Percentiles rank a stretch among this genome's conserved stretches.
Evolutionary conservation across 2,888 invertebrate species (phyloP).

Genomic region (Eutolmus rufibarbis): DNA sequence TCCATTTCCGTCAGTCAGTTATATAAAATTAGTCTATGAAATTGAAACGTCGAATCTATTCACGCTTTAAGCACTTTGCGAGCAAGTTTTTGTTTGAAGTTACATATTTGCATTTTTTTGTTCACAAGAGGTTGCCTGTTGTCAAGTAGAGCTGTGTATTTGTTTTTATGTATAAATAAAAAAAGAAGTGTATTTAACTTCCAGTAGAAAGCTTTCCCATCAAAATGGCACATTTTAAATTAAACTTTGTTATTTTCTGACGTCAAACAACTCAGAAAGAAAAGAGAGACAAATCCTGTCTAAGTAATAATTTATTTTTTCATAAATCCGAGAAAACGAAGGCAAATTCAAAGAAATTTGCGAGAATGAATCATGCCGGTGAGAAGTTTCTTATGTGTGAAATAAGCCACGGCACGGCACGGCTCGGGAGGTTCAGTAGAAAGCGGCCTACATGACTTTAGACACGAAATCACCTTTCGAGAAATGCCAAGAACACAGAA

Average conservation of each 20-base stretch:
- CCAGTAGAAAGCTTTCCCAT: background rate
- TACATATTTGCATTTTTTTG: background rate
- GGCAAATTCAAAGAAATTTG: background rate
- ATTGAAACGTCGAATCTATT: background rate
- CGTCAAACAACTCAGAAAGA: background rate
- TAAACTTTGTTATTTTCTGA: background rate
- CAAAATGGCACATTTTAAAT: background rate
- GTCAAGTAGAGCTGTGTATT: background rate
- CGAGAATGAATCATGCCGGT: background rate
- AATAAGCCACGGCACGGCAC: background rate
- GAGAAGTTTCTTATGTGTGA: background rate
- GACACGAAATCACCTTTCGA: background rate
- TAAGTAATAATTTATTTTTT: background rate
- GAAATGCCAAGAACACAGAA: background rate
- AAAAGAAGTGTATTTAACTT: background rate
- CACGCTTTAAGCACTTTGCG: background rate
- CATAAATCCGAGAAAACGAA: background rate
- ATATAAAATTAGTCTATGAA: background rate
- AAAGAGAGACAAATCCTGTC: background rate
- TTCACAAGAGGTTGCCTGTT: background rate
- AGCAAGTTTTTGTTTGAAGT: background rate
- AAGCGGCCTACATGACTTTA: background rate
- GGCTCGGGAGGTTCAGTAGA: background rate
- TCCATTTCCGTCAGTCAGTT: background rate
- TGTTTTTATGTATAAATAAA: background rate